Percentiles rank a stretch among this genome's conserved stretches.
These are phyloP conservation scores for Morpho achilles DNA, from an alignment of 2,888 invertebrate species.

Conservation along the genomic window DNA sequence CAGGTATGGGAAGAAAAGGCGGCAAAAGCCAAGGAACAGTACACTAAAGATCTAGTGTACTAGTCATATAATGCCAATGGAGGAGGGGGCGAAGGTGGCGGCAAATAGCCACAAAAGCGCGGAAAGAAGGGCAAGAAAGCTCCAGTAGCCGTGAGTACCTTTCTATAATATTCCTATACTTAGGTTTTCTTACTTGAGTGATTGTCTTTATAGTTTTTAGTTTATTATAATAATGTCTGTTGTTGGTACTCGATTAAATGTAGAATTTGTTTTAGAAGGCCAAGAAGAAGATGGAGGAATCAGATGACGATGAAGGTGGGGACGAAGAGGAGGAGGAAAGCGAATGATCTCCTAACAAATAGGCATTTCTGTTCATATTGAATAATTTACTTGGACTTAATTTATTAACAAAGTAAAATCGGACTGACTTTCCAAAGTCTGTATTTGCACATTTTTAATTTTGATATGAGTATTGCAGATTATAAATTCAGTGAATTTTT, in stretches of 20 bases:
- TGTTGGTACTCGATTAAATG: background rate
- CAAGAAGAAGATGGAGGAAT: conserved; percentile 82
- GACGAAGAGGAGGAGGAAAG: conserved; percentile 82
- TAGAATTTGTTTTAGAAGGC: conserved; percentile 49
- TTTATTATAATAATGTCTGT: background rate
- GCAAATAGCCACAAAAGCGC: conserved; percentile 79
- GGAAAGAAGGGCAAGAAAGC: conserved; percentile 77
- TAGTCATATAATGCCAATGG: conserved; percentile 92
- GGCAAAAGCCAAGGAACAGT: conserved; percentile 92
- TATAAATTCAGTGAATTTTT: conserved; percentile 25
- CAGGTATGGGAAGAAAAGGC: conserved; percentile 96
- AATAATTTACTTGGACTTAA: conserved; percentile 79
- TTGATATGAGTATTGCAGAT: conserved; percentile 27
- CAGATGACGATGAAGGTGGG: conserved; percentile 82
- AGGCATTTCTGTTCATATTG: conserved; percentile 74
- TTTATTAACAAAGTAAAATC: conserved; percentile 76
- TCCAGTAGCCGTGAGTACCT: conserved; percentile 56
- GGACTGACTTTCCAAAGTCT: conserved; percentile 77
- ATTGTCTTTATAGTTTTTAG: too few relatives aligned
- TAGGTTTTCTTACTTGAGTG: too few relatives aligned
- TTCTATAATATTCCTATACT: too few relatives aligned
- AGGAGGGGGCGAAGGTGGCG: conserved; percentile 77
- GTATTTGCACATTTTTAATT: conserved; percentile 33
- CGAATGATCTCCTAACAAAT: conserved; percentile 78
- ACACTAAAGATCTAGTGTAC: conserved; percentile 92